phyloP scores from a whole-genome alignment of 2,113 vertebrate genomes.

The Upupa epops region DNA sequence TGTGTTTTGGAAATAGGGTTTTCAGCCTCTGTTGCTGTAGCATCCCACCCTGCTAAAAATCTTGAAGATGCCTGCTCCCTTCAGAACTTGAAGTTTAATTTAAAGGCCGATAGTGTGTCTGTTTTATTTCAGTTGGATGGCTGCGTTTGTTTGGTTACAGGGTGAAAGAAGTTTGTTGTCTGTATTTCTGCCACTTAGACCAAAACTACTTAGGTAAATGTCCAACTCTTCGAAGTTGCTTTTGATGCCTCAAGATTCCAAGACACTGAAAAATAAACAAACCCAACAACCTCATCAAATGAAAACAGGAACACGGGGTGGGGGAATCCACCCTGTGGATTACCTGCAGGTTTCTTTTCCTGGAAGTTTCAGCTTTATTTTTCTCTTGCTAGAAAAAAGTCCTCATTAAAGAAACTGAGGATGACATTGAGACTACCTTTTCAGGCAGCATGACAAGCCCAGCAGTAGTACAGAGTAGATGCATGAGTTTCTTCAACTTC shows the following conservation, averaged over 20 bases:
- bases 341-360: not conserved
- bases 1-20: slow-evolving; percentile 63
- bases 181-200: slow-evolving; percentile 27
- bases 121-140: not conserved
- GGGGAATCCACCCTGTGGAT: not conserved
- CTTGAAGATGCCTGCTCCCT: not conserved
- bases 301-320: not conserved
- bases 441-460: not conserved
- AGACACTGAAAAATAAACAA: not conserved
- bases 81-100: not conserved
- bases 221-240: not conserved
- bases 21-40: not conserved
- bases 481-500: not conserved
- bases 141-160: not conserved
- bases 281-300: not conserved
- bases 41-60: not conserved
- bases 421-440: not conserved
- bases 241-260: slow-evolving; percentile 39
- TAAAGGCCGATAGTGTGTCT: not conserved
- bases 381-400: not conserved
- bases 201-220: slow-evolving; percentile 1
- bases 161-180: slow-evolving; percentile 2
- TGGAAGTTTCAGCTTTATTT: slow-evolving; percentile 1
- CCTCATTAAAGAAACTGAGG: slow-evolving; percentile 21
- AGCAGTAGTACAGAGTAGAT: not conserved